Base-by-base conservation (phyloP, 92 coral and sea anemone species). In the Pocillopora meandrina region DNA sequence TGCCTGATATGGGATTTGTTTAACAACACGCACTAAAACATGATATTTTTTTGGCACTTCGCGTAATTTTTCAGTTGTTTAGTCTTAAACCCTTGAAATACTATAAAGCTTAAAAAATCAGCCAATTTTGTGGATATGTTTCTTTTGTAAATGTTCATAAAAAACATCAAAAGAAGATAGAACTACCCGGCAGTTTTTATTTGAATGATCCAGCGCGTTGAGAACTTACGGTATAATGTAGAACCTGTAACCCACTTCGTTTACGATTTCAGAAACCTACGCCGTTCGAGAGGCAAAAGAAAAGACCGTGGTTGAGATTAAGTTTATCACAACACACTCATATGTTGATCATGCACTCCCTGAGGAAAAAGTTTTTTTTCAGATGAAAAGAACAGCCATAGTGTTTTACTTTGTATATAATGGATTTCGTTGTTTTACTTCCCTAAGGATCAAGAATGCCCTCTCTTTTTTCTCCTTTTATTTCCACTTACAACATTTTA, bases 1-100 rank as follows among this genome's bases (percentile, higher is more conserved):
- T 47, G 31, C 18, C 72, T 47, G 42, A 34, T 65, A 64, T 14
- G 55, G 65, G 82, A 49, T 65, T 78, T 78, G 82, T 78, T 42
- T 78, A 78, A 78, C 57, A 35, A 55, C 49, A 65, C 65, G 75
- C 52, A 42, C 5, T 42, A 42, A 80, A 66, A 56, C 17, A 21
- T 60, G 63, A 36, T 52, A 23, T 52, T 52, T 65, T 26, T 62
- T 66, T 52, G 11, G 64, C 60, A 56, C 52, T 23, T 52, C 65
- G 66, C 55, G 26, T 52, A 21, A 49, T 78, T 78, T 47, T 55
- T 55, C 65, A 12, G 59, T 12, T 63, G 58, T 16, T 15, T 16
- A 36, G 56, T 70, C 74, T 70, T 34, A 33, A 70, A 49, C 56
- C 14, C 18, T 9, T 21, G 42, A 49, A n/a, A 55, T 17, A n/a